Percentiles rank a stretch among this genome's conserved stretches.
phyloP scores from a whole-genome alignment of 2,888 invertebrate species.

The Aphidius colemani region DNA sequence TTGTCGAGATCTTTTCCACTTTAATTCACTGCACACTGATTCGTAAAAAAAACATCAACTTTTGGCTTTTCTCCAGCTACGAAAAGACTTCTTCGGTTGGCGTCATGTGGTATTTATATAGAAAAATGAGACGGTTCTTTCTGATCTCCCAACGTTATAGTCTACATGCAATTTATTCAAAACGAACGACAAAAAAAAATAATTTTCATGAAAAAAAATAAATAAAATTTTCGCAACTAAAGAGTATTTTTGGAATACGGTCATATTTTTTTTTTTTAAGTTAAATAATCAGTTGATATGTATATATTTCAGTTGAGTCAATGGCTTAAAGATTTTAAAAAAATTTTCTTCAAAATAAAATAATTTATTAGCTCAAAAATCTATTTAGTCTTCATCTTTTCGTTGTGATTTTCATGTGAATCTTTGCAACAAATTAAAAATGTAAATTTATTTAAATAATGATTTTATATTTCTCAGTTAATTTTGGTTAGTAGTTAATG shows the following conservation, averaged over 20 bases:
- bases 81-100: constrained; percentile 34
- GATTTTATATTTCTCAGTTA: too few species aligned
- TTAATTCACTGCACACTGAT: constrained; percentile 9
- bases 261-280: too few species aligned
- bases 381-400: too few species aligned
- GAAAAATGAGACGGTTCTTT: constrained; percentile 48
- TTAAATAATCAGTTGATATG: too few species aligned
- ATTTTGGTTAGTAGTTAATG: too few species aligned
- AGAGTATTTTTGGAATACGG: neutral
- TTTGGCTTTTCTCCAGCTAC: constrained; percentile 47
- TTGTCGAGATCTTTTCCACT: constrained; percentile 23
- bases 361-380: too few species aligned
- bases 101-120: constrained; percentile 46
- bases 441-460: too few species aligned
- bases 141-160: constrained; percentile 27
- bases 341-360: too few species aligned
- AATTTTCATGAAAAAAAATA: neutral
- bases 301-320: too few species aligned
- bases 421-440: too few species aligned
- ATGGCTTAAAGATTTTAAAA: too few species aligned
- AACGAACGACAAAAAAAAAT: neutral
- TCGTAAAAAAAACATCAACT: constrained; percentile 39
- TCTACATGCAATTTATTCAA: neutral
- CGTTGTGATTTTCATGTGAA: too few species aligned
- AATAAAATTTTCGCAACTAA: constrained; percentile 16